Percentiles rank a stretch among this genome's conserved stretches.
Evolutionary conservation across 2,113 vertebrate genomes (phyloP).

Genomic region (Plectropomus leopardus): DNA sequence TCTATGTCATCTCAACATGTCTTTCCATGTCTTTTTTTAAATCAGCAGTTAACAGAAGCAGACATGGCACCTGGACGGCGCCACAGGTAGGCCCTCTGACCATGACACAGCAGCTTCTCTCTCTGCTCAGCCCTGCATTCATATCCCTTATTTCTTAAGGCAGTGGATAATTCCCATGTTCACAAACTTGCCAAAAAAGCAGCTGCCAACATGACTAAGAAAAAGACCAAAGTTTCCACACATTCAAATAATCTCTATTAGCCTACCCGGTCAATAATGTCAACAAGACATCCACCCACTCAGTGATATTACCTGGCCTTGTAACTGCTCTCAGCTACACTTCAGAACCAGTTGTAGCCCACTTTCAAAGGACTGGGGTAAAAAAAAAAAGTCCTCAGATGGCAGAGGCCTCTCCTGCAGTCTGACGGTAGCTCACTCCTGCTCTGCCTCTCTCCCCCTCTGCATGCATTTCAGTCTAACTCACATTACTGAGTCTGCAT

Average conservation of each 20-base stretch:
- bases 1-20: background rate
- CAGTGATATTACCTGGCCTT: constrained; percentile 59
- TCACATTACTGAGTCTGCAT: constrained; percentile 87
- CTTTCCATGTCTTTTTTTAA: background rate
- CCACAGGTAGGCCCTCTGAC: constrained; percentile 27
- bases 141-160: constrained; percentile 6
- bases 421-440: constrained; percentile 31
- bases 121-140: background rate
- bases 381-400: constrained; percentile 16
- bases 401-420: constrained; percentile 56
- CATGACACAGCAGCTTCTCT: constrained; percentile 45
- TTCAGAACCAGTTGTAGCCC: constrained; percentile 31
- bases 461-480: constrained; percentile 77
- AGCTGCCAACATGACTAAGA: background rate
- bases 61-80: constrained; percentile 14
- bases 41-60: background rate
- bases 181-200: constrained; percentile 1
- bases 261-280: constrained; percentile 42
- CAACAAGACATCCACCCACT: constrained; percentile 40
- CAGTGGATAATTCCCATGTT: background rate
- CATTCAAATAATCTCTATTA: constrained; percentile 24
- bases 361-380: constrained; percentile 30
- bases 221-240: background rate
- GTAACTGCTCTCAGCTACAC: constrained; percentile 44
- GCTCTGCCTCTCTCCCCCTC: constrained; percentile 53